phyloP scores from a whole-genome alignment of 1,140 invertebrate genomes.

The Nymphalis io region DNA sequence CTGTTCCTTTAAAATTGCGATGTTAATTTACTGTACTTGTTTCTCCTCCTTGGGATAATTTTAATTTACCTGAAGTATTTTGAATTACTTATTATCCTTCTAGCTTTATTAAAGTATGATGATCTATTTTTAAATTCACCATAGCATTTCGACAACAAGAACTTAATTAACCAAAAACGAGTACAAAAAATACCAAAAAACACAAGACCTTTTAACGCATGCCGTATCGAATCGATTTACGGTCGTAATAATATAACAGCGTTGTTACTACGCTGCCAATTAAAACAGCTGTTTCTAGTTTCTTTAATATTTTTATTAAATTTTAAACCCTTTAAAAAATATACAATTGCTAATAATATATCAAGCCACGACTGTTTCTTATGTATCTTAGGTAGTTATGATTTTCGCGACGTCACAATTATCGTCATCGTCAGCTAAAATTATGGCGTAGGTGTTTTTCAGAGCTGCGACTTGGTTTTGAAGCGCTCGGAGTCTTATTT shows the following conservation, averaged over 20 bases:
- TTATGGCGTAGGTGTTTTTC: slow-evolving; percentile 73
- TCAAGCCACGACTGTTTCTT: neutral
- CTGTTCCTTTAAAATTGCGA: too few relatives aligned
- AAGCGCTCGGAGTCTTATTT: slow-evolving; percentile 83
- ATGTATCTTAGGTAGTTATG: neutral
- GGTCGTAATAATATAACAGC: neutral
- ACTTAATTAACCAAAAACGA: neutral
- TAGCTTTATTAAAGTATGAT: too few relatives aligned
- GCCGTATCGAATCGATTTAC: slow-evolving; percentile 14
- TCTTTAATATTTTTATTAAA: slow-evolving; percentile 5
- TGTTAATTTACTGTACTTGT: too few relatives aligned
- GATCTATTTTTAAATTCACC: neutral
- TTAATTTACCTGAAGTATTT: too few relatives aligned
- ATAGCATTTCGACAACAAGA: neutral
- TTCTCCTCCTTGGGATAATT: too few relatives aligned
- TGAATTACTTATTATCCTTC: too few relatives aligned
- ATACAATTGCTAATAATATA: neutral
- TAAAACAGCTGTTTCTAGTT: neutral
- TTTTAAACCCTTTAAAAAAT: neutral
- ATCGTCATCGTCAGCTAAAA: slow-evolving; percentile 54
- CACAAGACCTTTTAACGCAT: slow-evolving; percentile 14
- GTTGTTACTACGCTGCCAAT: neutral
- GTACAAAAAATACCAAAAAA: neutral
- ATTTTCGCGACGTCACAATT: slow-evolving; percentile 29
- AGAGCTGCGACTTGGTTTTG: slow-evolving; percentile 84